phyloP scores from a whole-genome alignment of 2,888 invertebrate genomes.

The Drosophila prostipennis region DNA sequence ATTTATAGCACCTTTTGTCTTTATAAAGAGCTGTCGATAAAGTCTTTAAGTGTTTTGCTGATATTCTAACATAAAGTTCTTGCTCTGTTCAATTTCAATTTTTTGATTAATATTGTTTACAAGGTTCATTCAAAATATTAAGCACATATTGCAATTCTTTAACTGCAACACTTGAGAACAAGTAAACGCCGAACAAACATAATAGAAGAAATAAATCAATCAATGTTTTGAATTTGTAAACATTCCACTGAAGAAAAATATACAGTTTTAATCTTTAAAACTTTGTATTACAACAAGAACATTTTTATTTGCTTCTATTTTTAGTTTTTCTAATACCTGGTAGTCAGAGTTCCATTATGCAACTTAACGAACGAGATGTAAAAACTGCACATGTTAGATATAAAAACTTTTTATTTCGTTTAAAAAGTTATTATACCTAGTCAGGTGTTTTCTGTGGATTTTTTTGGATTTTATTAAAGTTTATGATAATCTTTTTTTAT shows the following conservation, averaged over 20 bases:
- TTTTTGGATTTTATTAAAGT: too few species aligned
- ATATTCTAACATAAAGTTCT: not conserved
- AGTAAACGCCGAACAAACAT: not conserved
- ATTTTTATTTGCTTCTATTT: not conserved
- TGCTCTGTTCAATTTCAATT: not conserved
- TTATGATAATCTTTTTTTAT: too few species aligned
- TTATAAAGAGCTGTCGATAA: not conserved
- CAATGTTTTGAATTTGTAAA: not conserved
- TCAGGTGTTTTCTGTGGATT: too few species aligned
- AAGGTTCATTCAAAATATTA: not conserved
- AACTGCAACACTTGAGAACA: not conserved
- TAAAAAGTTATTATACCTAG: too few species aligned
- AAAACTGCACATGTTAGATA: not conserved
- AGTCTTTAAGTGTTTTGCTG: not conserved
- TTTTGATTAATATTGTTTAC: not conserved
- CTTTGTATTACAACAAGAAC: not conserved
- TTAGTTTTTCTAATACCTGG: not conserved
- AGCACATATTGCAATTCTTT: not conserved
- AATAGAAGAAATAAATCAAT: not conserved
- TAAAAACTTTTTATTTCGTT: not conserved
- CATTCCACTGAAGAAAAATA: constrained; percentile 1
- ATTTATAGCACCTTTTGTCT: not conserved
- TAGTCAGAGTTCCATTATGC: not conserved
- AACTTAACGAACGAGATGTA: not conserved
- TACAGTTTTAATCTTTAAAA: not conserved